Percentiles rank a stretch among this genome's conserved stretches.
phyloP scores from a whole-genome alignment of 2,888 invertebrate species.

The Lampropteryx suffumata region DNA sequence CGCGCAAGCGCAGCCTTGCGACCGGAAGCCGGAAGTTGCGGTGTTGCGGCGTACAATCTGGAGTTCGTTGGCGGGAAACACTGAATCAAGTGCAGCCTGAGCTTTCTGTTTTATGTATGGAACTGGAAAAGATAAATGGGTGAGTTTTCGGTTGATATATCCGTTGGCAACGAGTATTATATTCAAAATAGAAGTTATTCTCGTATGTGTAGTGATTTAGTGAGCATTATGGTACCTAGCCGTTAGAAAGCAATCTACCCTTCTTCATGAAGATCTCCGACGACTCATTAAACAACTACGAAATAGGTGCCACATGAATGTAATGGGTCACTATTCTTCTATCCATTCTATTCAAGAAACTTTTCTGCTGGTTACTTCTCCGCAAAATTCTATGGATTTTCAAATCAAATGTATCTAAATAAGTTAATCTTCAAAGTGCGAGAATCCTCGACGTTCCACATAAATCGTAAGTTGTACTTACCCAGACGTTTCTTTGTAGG shows the following conservation, averaged over 20 bases:
- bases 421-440: constrained; percentile 2
- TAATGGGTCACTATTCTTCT: no score
- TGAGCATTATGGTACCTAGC: no score
- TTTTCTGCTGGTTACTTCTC: no score
- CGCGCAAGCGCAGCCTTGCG: constrained; percentile 71
- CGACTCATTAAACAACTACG: no score
- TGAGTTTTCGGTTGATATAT: constrained; percentile 55
- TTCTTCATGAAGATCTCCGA: no score
- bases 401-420: background rate
- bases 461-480: constrained; percentile 7
- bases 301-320: no score
- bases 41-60: constrained; percentile 80
- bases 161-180: constrained; percentile 28
- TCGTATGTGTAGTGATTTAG: background rate
- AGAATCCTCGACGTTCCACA: constrained; percentile 21
- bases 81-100: constrained; percentile 77
- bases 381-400: background rate
- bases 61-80: constrained; percentile 77
- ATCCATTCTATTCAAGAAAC: no score
- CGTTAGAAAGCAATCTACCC: no score
- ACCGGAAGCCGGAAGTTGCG: constrained; percentile 79
- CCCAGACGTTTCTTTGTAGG: constrained; percentile 35
- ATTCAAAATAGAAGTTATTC: background rate
- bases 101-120: constrained; percentile 71
- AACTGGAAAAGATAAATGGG: constrained; percentile 68